Base-by-base conservation (phyloP, 2,888 invertebrate species). In the Eulithis testata region DNA sequence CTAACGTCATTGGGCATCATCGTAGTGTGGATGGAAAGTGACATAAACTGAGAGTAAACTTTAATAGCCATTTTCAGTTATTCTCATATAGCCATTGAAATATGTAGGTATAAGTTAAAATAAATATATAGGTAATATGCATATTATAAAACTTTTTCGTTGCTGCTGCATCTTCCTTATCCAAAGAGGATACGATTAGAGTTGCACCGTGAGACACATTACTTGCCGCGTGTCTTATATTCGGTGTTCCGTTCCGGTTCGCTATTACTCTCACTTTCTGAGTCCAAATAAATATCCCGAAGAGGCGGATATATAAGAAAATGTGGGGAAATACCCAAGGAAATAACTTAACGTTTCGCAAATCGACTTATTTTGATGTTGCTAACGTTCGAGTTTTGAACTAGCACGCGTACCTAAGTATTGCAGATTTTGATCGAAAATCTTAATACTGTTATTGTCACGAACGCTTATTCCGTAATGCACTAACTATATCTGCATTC, bases 251-350 rank as follows among this genome's bases (percentile, higher is more conserved):
- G 81, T 80, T 82, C 82, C 83, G 76, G 80, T 78, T 75, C 75
- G 76, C 78, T 81, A 83, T 82, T 77, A 81, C 83, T 83, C 79
- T 78, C 78, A 80, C 80, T 84, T 81, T 82, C 79, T 74, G 77
- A 79, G 79, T 74, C 76, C 78, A 85, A 82, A 85, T 87, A 87
- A 84, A 85, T 87, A 82, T 82, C 76, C 76, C 73, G 73, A 73
- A 75, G 72, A 77, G 78, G 70, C 79, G 81, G 80, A 85, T 83
- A 85, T 84, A 85, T 84, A 85, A 81, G 82, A 81, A 84, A 82
- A 81, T 79, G 80, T 68, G 69, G 71, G 75, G 72, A 77, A 78
- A 74, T 71, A 73, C 75, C 71, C 65, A 56, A 75, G 74, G 74
- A 79, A 81, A 83, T 80, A 79, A 72, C 64, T 71, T 62, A 69